phyloP scores from a whole-genome alignment of 2,888 invertebrate genomes.

The Meteorus cinctellus region DNA sequence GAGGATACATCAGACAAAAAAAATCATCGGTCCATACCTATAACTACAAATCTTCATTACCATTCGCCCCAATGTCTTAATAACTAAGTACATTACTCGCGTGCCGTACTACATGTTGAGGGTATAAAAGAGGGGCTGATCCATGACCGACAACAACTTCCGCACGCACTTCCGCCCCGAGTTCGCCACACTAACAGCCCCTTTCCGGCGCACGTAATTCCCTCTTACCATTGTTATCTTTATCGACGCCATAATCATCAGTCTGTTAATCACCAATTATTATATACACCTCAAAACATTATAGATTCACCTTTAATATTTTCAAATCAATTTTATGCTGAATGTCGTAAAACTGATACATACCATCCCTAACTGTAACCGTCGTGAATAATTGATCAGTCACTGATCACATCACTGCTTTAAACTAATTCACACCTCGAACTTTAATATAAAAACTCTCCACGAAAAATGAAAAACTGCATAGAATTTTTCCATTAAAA shows the following conservation, averaged over 20 bases:
- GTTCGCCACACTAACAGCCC: constrained; percentile 58
- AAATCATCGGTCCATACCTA: background rate
- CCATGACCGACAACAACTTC: constrained; percentile 51
- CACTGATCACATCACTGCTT: too few relatives aligned
- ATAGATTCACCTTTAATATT: background rate
- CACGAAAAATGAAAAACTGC: too few relatives aligned
- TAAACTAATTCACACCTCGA: too few relatives aligned
- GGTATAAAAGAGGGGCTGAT: constrained; percentile 38
- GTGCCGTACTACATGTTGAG: constrained; percentile 35
- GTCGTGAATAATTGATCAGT: too few relatives aligned
- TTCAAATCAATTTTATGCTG: too few relatives aligned
- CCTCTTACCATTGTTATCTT: constrained; percentile 27
- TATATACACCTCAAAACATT: background rate
- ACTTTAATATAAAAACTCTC: too few relatives aligned
- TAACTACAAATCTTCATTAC: background rate
- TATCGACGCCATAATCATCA: background rate
- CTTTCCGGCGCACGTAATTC: constrained; percentile 61
- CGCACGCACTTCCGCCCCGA: constrained; percentile 65
- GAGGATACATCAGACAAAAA: background rate
- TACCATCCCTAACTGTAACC: too few relatives aligned
- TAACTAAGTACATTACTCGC: constrained; percentile 34
- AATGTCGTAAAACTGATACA: too few relatives aligned
- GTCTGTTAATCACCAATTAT: constrained; percentile 3
- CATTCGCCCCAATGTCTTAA: constrained; percentile 9
- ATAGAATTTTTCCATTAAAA: background rate